phyloP scores from a whole-genome alignment of 2,888 invertebrate genomes.

The Amiota mariae region DNA sequence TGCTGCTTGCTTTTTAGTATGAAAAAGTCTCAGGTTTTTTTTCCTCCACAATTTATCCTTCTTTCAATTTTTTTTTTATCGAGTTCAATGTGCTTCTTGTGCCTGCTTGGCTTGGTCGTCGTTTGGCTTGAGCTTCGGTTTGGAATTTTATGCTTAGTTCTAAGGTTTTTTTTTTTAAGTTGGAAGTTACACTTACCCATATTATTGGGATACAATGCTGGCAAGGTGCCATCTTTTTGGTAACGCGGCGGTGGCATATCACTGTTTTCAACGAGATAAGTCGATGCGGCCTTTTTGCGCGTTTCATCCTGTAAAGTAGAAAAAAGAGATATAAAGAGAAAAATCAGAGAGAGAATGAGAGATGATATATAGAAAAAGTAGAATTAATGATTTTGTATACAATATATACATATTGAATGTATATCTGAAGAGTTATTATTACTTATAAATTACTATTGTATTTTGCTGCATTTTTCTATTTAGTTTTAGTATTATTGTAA shows the following conservation, averaged over 20 bases:
- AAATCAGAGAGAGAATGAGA: constrained; percentile 24
- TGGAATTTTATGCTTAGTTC: not conserved
- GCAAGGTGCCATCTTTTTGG: constrained; percentile 79
- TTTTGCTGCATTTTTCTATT: not conserved
- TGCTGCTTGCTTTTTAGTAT: too few relatives aligned
- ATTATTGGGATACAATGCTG: constrained; percentile 78
- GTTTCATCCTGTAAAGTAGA: constrained; percentile 68
- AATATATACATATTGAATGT: not conserved
- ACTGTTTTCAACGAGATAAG: constrained; percentile 76
- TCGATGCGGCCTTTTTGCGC: constrained; percentile 76
- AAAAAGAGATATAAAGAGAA: not conserved
- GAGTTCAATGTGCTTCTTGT: not conserved
- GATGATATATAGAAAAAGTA: constrained; percentile 32
- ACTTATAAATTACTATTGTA: constrained; percentile 1
- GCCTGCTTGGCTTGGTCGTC: not conserved
- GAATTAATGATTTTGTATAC: constrained; percentile 26
- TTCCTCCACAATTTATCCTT: too few relatives aligned
- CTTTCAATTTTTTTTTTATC: too few relatives aligned
- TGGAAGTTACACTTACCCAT: constrained; percentile 74
- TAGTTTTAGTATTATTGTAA: not conserved
- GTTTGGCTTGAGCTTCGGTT: too few relatives aligned
- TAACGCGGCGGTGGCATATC: constrained; percentile 77
- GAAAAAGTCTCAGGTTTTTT: too few relatives aligned
- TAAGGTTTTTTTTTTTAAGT: too few relatives aligned
- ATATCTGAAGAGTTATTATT: constrained; percentile 19